These are phyloP conservation scores for Actenoides lindsayi DNA, from an alignment of 2,113 vertebrate genomes.

Conservation along the genomic window DNA sequence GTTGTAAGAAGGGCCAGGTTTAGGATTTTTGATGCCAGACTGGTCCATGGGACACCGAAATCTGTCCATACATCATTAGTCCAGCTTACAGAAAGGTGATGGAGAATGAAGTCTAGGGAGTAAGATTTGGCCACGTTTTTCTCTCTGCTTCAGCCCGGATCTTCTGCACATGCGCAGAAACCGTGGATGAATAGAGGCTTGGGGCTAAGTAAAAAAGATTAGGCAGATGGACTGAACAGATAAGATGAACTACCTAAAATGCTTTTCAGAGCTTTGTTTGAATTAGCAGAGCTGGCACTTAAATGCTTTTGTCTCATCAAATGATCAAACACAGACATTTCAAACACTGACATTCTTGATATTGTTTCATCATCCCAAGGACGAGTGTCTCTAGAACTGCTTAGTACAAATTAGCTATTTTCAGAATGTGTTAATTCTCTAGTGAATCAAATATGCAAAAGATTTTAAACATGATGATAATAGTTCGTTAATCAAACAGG, in stretches of 20 bases:
- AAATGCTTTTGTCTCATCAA: neutral
- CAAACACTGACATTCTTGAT: neutral
- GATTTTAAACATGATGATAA: neutral
- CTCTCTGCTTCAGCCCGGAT: neutral
- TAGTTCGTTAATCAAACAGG: neutral
- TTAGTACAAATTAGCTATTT: neutral
- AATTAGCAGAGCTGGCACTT: neutral
- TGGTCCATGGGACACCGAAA: neutral
- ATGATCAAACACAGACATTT: neutral
- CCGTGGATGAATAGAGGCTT: neutral
- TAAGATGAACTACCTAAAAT: neutral
- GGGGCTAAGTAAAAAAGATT: neutral
- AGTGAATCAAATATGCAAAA: neutral
- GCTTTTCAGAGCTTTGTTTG: neutral
- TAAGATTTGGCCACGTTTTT: neutral
- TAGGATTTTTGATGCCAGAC: neutral
- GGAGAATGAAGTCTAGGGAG: neutral
- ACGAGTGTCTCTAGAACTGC: neutral
- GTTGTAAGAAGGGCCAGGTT: neutral
- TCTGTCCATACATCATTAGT: neutral
- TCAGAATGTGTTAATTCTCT: neutral
- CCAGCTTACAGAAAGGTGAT: neutral
- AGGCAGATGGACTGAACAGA: neutral
- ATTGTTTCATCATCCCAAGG: neutral
- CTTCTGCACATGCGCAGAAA: neutral